phyloP scores from a whole-genome alignment of 2,888 invertebrate species.

The Drosophila kambysellisi region DNA sequence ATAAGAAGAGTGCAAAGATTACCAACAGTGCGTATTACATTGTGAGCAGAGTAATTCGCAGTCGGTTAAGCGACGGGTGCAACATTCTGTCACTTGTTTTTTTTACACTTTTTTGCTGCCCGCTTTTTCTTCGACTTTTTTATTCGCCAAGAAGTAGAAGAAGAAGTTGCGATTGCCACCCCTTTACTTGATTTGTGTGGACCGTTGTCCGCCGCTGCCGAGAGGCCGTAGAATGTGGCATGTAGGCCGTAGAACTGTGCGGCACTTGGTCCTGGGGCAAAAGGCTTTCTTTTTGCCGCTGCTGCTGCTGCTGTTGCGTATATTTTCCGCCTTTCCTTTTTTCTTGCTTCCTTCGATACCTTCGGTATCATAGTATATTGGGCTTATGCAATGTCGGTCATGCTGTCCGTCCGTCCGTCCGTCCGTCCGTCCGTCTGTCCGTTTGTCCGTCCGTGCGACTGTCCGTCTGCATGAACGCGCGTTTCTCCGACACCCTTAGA shows the following conservation, averaged over 20 bases:
- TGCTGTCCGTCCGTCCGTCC: no score
- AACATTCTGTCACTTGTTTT: background rate
- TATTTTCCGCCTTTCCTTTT: slow-evolving; percentile 12
- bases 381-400: no score
- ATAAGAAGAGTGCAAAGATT: no score
- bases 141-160: slow-evolving; percentile 31
- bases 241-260: slow-evolving; percentile 32
- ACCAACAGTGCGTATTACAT: background rate
- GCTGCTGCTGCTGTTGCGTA: slow-evolving; percentile 6
- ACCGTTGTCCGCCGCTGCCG: slow-evolving; percentile 48
- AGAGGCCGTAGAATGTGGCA: slow-evolving; percentile 11
- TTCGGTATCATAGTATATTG: no score
- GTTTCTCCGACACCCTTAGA: no score
- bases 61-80: background rate
- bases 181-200: slow-evolving; percentile 64
- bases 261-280: slow-evolving; percentile 31
- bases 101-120: slow-evolving; percentile 6
- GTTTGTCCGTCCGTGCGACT: no score
- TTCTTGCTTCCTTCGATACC: background rate
- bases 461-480: no score
- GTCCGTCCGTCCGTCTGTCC: no score
- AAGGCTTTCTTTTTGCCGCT: slow-evolving; percentile 36
- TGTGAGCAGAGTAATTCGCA: background rate
- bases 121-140: slow-evolving; percentile 29
- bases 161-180: slow-evolving; percentile 61